Evolutionary conservation across 2,113 vertebrate species (phyloP).

Genomic region (Gambusia affinis): DNA sequence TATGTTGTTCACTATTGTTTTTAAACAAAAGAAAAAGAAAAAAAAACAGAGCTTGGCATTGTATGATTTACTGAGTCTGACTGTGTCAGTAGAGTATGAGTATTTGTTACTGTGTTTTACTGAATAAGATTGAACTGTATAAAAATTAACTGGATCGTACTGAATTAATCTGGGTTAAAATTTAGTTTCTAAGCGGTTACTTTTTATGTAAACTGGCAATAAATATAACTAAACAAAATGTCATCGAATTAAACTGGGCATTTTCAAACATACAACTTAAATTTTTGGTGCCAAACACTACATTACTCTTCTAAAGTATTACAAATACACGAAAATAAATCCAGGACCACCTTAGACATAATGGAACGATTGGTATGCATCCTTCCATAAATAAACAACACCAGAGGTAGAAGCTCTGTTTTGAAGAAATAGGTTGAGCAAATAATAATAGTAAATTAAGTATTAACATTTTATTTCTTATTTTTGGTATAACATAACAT

Average conservation of each 20-base stretch:
- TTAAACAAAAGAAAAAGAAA: too few relatives aligned
- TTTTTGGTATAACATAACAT: background rate
- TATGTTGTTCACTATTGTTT: too few relatives aligned
- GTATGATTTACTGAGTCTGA: too few relatives aligned
- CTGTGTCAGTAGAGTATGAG: too few relatives aligned
- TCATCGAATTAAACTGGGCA: background rate
- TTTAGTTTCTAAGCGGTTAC: background rate
- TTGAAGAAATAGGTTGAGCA: background rate
- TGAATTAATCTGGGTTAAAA: too few relatives aligned
- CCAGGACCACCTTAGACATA: conserved; percentile 61
- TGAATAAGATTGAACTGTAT: too few relatives aligned
- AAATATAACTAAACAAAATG: background rate
- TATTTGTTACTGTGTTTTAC: too few relatives aligned
- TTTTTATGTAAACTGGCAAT: background rate
- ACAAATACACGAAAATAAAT: conserved; percentile 30
- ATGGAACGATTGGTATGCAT: conserved; percentile 82
- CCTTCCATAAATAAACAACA: conserved; percentile 48
- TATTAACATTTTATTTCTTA: background rate
- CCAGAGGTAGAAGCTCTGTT: conserved; percentile 5
- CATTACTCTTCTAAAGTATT: background rate
- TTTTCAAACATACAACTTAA: background rate
- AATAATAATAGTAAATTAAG: background rate
- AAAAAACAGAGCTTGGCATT: too few relatives aligned
- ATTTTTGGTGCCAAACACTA: background rate
- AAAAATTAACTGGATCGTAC: too few relatives aligned